A percentile compares a stretch with the other conserved stretches of the same genome.
Conservation (phyloP, 30 jellyfish, hydroid and myxozoan species). For the Nemopilema nomurai region DNA sequence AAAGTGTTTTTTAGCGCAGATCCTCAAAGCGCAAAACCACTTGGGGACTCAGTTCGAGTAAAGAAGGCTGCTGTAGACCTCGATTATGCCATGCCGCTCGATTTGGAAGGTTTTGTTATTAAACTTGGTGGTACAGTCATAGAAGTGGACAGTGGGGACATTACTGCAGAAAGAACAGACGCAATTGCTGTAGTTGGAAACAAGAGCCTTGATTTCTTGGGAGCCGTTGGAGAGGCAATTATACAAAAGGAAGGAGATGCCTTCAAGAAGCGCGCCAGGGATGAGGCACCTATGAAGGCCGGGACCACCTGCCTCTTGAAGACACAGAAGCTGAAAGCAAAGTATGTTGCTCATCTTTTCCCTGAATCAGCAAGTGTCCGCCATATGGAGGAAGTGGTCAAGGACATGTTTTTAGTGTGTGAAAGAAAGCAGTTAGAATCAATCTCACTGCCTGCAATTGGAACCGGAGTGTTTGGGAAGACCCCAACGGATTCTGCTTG, state of each 20-base stretch:
- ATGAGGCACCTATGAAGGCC: slow-evolving; percentile 5
- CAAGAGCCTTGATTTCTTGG: background rate
- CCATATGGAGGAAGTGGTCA: slow-evolving; percentile 18
- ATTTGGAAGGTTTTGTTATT: background rate
- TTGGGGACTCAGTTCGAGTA: too few species aligned
- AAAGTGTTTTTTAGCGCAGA: too few species aligned
- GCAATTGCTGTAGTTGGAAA: slow-evolving; percentile 57
- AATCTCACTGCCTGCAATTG: slow-evolving; percentile 55
- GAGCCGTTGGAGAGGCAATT: slow-evolving; percentile 58
- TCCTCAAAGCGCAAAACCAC: too few species aligned
- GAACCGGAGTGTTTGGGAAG: slow-evolving; percentile 51
- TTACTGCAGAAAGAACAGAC: slow-evolving; percentile 40
- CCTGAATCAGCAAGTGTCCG: slow-evolving; percentile 21
- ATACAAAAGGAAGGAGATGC: slow-evolving; percentile 12
- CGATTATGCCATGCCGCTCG: background rate
- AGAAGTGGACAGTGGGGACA: slow-evolving; percentile 34
- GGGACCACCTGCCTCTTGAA: slow-evolving; percentile 39
- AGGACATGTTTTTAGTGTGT: slow-evolving; percentile 20
- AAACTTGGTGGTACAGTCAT: slow-evolving; percentile 27
- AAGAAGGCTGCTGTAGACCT: background rate
- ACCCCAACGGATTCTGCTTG: slow-evolving; percentile 34
- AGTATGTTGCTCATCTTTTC: slow-evolving; percentile 30
- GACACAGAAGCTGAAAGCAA: slow-evolving; percentile 25
- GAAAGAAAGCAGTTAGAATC: slow-evolving; percentile 7
- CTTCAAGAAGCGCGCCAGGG: background rate